Evolutionary conservation across 2,888 invertebrate species (phyloP).

Genomic region (Apodemia zela): DNA sequence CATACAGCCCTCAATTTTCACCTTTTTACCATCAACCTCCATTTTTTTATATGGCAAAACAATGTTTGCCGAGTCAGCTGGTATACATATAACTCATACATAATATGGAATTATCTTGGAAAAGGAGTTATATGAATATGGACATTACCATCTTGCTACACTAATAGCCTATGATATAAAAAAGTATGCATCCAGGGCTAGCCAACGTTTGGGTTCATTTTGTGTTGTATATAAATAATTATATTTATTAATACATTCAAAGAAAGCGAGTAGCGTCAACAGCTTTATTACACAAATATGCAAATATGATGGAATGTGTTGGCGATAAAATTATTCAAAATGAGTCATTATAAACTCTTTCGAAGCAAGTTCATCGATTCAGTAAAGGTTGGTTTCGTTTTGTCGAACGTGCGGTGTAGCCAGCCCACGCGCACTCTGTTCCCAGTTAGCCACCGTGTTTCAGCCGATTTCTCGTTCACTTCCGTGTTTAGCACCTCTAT

Average conservation of each 20-base stretch:
- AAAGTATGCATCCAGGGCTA: too few relatives aligned
- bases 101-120: too few relatives aligned
- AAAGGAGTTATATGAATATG: too few relatives aligned
- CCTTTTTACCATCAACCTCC: too few relatives aligned
- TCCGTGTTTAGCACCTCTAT: constrained; percentile 29
- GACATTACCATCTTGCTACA: too few relatives aligned
- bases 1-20: too few relatives aligned
- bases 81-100: too few relatives aligned
- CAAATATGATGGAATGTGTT: constrained; percentile 5
- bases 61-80: too few relatives aligned
- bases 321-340: constrained; percentile 3
- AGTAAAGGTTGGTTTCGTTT: constrained; percentile 29
- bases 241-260: background rate
- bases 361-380: constrained; percentile 1
- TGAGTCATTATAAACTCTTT: constrained; percentile 9
- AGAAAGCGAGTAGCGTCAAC: constrained; percentile 1
- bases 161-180: too few relatives aligned
- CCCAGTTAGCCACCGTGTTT: constrained; percentile 44
- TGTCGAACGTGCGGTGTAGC: constrained; percentile 35
- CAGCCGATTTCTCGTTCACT: constrained; percentile 28
- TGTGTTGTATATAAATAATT: background rate
- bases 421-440: constrained; percentile 57
- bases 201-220: background rate
- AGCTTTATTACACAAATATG: constrained; percentile 4
- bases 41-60: too few relatives aligned